These are phyloP conservation scores for Numenius phaeopus DNA, from an alignment of 2,797 vertebrate genomes.

Conservation along the genomic window DNA sequence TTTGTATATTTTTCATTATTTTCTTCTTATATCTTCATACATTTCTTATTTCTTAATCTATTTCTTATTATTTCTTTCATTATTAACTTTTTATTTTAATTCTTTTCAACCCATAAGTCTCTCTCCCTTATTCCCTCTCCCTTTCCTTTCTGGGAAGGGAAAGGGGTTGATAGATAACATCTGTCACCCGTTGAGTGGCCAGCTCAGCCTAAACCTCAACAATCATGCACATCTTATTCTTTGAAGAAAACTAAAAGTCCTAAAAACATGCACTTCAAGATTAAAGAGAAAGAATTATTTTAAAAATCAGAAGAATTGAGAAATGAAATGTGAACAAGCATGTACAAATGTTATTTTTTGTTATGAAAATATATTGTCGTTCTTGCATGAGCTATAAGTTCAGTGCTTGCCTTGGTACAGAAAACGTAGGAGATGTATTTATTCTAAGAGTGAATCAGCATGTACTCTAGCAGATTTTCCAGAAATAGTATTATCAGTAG, in stretches of 20 bases:
- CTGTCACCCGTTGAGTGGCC: not conserved
- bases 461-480: not conserved
- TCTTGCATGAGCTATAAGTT: not conserved
- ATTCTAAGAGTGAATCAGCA: not conserved
- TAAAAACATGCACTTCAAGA: not conserved
- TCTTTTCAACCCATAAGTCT: not conserved
- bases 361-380: not conserved
- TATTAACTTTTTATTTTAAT: not conserved
- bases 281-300: not conserved
- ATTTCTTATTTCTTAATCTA: no score
- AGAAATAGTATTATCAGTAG: not conserved
- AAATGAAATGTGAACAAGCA: not conserved
- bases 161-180: not conserved
- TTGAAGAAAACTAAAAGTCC: not conserved
- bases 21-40: not conserved
- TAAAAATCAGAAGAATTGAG: not conserved
- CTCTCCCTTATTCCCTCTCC: not conserved
- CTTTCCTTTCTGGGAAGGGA: not conserved
- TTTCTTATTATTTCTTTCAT: not conserved
- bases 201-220: not conserved
- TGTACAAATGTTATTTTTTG: not conserved
- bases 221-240: not conserved
- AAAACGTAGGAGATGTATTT: not conserved
- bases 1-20: not conserved
- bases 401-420: not conserved